Conservation (phyloP, 1,140 invertebrate genomes). For the Rhysida immarginata region DNA sequence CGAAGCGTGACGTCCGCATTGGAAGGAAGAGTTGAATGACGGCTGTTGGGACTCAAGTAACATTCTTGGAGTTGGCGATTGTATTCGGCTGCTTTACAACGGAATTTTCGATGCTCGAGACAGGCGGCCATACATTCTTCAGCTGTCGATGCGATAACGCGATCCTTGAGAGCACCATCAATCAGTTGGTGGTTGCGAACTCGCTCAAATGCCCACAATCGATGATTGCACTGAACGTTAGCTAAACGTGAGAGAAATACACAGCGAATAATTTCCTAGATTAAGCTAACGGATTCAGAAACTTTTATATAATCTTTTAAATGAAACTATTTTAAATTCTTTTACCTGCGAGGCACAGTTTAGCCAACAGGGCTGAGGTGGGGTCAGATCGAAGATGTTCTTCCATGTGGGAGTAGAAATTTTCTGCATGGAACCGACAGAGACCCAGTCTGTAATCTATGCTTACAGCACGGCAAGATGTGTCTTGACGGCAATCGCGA, state of each 20-base stretch:
- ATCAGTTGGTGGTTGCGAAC: background rate
- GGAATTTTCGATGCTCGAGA: background rate
- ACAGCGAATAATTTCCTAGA: background rate
- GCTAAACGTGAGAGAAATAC: background rate
- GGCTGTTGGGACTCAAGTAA: background rate
- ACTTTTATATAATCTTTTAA: background rate
- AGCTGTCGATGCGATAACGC: background rate
- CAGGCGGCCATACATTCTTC: background rate
- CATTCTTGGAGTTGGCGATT: background rate
- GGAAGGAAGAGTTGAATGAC: background rate
- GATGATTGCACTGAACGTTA: background rate
- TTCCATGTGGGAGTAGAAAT: background rate
- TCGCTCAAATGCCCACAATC: background rate
- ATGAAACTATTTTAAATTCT: background rate
- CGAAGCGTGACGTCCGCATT: background rate
- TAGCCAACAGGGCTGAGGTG: background rate
- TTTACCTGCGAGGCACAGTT: background rate
- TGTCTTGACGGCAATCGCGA: background rate
- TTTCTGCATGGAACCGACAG: background rate
- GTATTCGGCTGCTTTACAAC: background rate
- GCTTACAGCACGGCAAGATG: background rate
- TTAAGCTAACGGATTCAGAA: background rate
- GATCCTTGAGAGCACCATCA: background rate
- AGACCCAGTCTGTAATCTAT: background rate
- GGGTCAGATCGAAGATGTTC: background rate